Base-by-base conservation (phyloP, 2,888 invertebrate genomes). In the Rutpela maculata region DNA sequence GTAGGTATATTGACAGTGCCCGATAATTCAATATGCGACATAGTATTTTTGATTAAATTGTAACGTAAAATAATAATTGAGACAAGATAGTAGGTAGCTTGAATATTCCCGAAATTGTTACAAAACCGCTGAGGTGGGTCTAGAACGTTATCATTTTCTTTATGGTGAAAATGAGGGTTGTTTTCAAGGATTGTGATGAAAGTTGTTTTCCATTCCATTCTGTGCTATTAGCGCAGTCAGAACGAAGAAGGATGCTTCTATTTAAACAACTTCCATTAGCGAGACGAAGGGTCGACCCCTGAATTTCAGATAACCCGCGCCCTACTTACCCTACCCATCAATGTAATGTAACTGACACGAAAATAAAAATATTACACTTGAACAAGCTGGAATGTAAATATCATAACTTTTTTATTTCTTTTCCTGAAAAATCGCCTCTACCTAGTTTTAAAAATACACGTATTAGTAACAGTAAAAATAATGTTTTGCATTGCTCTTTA, bases 261-360 rank as follows among this genome's bases (percentile, higher is more conserved):
- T 88, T 88, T 88, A 88, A 88, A 88, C 87, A 88, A 88, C 86
- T 88, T 88, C 89, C 88, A 89, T 89, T 89, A 89, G 88, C 85
- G 86, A 78, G 78, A 75, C 73, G 79, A 76, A 80, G 80, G 83
- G 81, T 81, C 79, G 82, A 79, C 76, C 80, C 80, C 76, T 72
- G 77, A 73, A 78, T 80, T 81, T 74, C 75, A 76, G 80, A 79
- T 80, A 81, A 80, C 81, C 81, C 80, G 75, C 77, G 78, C 79
- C 80, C 80, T 60, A 43, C 70, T 77, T 76, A 78, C 80, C 82
- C 75, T 78, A 79, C 80, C 80, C 79, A 77, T 81, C 80, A 66
- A 75, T 78, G 76, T 81, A 82, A 80, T 81, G 80, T 80, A 81
- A 80, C 80, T 77, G 81, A 79, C 81, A 83, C 78, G 80, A 83